phyloP scores from a whole-genome alignment of 2,113 vertebrate genomes.

The Nestor notabilis region DNA sequence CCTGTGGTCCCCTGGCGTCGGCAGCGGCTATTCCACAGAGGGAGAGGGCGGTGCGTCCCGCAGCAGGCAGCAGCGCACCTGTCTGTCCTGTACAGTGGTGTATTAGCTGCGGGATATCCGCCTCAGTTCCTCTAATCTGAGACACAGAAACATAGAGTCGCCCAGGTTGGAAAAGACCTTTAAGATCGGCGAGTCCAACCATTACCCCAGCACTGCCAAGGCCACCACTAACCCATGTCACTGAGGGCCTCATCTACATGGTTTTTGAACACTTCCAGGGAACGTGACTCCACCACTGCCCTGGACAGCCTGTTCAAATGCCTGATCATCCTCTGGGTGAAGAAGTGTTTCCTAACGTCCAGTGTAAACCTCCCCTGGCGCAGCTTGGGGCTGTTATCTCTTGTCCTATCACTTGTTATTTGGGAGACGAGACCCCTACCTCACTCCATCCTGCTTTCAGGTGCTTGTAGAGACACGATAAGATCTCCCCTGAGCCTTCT shows the following conservation, averaged over 20 bases:
- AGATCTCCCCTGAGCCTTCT: neutral
- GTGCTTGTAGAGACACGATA: neutral
- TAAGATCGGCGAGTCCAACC: neutral
- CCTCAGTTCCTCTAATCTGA: too few relatives aligned
- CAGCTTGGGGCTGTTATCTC: neutral
- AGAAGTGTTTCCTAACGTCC: neutral
- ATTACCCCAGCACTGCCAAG: neutral
- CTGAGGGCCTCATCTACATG: neutral
- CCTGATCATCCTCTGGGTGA: neutral
- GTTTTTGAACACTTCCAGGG: neutral
- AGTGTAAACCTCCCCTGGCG: neutral
- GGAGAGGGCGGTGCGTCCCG: neutral
- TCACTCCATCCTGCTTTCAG: neutral
- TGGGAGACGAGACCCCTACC: neutral
- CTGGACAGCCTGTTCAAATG: neutral
- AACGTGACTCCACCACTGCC: neutral
- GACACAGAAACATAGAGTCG: neutral
- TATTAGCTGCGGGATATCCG: neutral
- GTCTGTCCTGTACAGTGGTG: fast-evolving
- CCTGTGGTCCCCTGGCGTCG: neutral
- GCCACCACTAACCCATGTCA: neutral
- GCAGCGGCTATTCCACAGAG: neutral
- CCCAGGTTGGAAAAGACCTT: neutral
- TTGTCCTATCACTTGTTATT: neutral
- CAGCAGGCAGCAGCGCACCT: neutral